Percentiles rank a stretch among this genome's conserved stretches.
phyloP scores from a whole-genome alignment of 92 coral and sea anemone genomes.

The Parazoanthus darwini region DNA sequence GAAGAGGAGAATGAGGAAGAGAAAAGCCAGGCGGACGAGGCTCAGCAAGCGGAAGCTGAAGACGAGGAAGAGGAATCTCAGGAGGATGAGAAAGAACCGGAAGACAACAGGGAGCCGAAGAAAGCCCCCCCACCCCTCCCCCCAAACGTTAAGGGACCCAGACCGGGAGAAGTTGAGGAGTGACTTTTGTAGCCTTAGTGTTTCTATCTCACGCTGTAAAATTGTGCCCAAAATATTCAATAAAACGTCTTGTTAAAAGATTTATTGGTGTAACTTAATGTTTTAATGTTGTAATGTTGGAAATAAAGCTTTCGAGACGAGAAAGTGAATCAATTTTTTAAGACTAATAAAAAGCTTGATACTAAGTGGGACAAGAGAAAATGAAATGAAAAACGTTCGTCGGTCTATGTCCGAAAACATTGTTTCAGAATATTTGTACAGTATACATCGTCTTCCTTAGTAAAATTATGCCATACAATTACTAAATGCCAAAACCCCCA shows the following conservation, averaged over 20 bases:
- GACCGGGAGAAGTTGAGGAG: conserved; percentile 24
- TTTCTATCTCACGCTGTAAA: not conserved
- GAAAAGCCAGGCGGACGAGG: not conserved
- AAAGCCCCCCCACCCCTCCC: conserved; percentile 11
- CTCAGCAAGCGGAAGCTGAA: not conserved
- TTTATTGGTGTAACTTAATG: not conserved
- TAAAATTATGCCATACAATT: not conserved
- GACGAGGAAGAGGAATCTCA: not conserved
- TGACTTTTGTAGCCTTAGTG: not conserved
- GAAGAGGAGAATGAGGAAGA: conserved; percentile 8
- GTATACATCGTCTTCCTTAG: not conserved
- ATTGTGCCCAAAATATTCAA: not conserved
- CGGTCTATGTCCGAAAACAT: too few species aligned
- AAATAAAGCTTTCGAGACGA: not conserved
- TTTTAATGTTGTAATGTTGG: not conserved
- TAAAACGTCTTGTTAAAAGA: not conserved
- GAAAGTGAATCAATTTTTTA: not conserved
- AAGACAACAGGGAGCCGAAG: not conserved
- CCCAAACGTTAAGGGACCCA: conserved; percentile 11
- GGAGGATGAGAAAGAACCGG: not conserved
- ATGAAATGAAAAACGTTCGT: too few species aligned
- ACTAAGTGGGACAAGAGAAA: not conserved
- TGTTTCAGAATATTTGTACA: not conserved
- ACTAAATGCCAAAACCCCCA: too few species aligned
- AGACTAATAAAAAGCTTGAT: too few species aligned